Evolutionary conservation across 2,113 vertebrate genomes (phyloP), one percentile per base, ranked within the genome.

Genomic region (Macquaria australasica): DNA sequence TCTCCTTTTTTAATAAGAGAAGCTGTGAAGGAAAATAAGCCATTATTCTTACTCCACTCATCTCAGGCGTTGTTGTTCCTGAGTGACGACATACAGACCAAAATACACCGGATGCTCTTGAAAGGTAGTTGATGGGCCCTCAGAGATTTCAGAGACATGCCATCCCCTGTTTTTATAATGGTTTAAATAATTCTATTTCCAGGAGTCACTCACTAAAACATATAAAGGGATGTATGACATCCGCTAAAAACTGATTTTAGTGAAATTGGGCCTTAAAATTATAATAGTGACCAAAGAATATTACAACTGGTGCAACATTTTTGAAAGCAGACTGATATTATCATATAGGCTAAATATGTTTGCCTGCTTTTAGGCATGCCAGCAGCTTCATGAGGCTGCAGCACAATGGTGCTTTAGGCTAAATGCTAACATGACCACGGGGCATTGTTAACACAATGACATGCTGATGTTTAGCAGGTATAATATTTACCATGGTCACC

Each of bases 51-150:
- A 55, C 45, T 63, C 28, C 31, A n/a, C 28, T 45, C 2, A 8
- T 62, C 55, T 72, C 64, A 45, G n/a, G 23, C 39, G 63, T 76
- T 74, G 64, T 78, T 88, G 66, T 31, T 79, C 39, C 64, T 31
- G 18, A 28, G 59, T 58, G 55, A 48, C 2, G 43, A 31, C 31
- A 82, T 8, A 51, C 18, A 82, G 66, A 81, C 58, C 20, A 79
- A 63, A 87, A 87, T 77, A 81, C 69, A 63, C 67, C 41, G 7
- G 48, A 74, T 84, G 55, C 15, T 31, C 28, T 73, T 1, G 25
- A 78, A 60, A 72, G 41, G 56, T 53, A 79, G 25, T 51, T 68
- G n/a, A 84, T 72, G 55, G 48, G 72, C 53, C 28, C 15, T 80
- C 68, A 68, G 66, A 82, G 73, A 75, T 71, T 78, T 34, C 60